Percentiles rank a stretch among this genome's conserved stretches.
phyloP scores from a whole-genome alignment of 1,140 invertebrate genomes.

The Cherax destructor region DNA sequence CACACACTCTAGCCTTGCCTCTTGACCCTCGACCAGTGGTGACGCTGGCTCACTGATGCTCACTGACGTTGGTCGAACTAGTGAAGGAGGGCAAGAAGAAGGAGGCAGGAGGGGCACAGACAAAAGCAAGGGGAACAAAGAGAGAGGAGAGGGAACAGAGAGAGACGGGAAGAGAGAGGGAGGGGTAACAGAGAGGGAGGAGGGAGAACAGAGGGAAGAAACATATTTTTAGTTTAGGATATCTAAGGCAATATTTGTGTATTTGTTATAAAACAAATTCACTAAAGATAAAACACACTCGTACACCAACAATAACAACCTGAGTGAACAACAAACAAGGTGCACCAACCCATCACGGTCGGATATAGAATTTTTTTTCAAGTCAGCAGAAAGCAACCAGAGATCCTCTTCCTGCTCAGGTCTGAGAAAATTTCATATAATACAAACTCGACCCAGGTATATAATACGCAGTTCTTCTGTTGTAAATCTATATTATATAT shows the following conservation, averaged over 20 bases:
- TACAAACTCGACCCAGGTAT: too few relatives aligned
- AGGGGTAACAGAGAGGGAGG: not conserved
- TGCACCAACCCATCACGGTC: not conserved
- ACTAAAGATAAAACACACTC: not conserved
- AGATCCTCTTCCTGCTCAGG: too few relatives aligned
- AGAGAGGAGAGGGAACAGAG: not conserved
- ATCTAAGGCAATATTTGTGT: not conserved
- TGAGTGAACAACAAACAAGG: not conserved
- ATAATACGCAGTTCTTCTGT: too few relatives aligned
- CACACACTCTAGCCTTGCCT: slow-evolving; percentile 43
- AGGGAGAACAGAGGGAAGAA: not conserved
- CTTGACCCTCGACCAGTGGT: slow-evolving; percentile 36
- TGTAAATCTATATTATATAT: too few relatives aligned
- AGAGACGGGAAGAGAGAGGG: not conserved
- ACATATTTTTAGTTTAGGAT: not conserved
- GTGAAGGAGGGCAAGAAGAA: too few relatives aligned
- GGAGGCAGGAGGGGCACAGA: not conserved
- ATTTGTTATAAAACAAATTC: not conserved
- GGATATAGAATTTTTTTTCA: too few relatives aligned
- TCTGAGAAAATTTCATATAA: too few relatives aligned
- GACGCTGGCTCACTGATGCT: slow-evolving; percentile 18
- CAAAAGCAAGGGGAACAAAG: not conserved
- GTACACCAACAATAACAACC: not conserved
- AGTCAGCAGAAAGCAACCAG: too few relatives aligned
- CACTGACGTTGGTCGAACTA: slow-evolving; percentile 8